Percentiles rank a stretch among this genome's conserved stretches.
Conservation (phyloP, 1,140 invertebrate genomes). For the Diorhabda elongata region DNA sequence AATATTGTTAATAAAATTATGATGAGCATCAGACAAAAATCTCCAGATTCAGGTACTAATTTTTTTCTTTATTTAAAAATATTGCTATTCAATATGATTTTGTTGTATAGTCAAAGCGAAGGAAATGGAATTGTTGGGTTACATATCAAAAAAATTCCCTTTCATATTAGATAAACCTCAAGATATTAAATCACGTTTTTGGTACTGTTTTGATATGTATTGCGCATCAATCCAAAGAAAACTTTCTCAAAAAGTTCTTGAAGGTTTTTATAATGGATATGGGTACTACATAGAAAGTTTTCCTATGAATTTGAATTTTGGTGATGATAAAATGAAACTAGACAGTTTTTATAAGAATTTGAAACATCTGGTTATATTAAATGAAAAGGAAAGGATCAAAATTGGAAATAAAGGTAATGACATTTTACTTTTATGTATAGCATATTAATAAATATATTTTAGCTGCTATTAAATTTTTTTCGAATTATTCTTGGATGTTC, state of each 20-base stretch:
- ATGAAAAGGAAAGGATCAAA: conserved; percentile 20
- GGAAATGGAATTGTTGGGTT: conserved; percentile 28
- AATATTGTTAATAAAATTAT: conserved; percentile 22
- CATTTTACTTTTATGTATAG: conserved; percentile 9
- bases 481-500: conserved; percentile 31
- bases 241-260: conserved; percentile 20
- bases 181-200: conserved; percentile 22
- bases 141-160: conserved; percentile 30
- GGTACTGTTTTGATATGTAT: conserved; percentile 25
- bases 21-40: conserved; percentile 15
- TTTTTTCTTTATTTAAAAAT: neutral
- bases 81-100: conserved; percentile 2
- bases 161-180: conserved; percentile 23
- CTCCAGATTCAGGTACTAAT: conserved; percentile 27
- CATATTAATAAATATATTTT: conserved; percentile 8
- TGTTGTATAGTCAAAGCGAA: conserved; percentile 33
- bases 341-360: conserved; percentile 32
- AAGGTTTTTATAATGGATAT: conserved; percentile 32
- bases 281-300: conserved; percentile 27
- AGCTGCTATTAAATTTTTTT: conserved; percentile 35
- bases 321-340: conserved; percentile 18
- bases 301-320: conserved; percentile 19
- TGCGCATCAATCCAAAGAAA: neutral
- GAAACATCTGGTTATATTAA: conserved; percentile 24
- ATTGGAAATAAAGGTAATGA: conserved; percentile 32